Base-by-base conservation (phyloP, 2,113 vertebrate species). In the Dipodomys stephensi region DNA sequence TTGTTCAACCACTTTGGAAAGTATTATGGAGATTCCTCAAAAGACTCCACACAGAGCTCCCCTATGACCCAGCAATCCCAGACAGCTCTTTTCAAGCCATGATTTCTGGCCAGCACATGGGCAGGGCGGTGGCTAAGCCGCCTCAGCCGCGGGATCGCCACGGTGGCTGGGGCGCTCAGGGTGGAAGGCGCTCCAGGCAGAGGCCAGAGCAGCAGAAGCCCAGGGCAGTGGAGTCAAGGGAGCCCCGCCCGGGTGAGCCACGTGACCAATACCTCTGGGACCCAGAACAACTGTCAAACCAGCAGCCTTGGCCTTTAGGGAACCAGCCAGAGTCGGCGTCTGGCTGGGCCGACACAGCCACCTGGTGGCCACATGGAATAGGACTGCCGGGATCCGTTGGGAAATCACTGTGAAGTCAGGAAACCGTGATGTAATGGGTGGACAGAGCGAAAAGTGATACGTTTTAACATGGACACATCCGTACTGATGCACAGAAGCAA, bases 331-430 rank as follows among this genome's bases (percentile, higher is more conserved):
- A 0, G 27, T 5, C 35, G n/a, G 10, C 7, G 49, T 2, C 64
- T 57, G 22, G 16, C 9, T 92, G 69, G 57, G 57, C 60, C 74
- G 93, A 77, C 57, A 68, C 46, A 2, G 82, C 94, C 93, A 77
- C 65, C 96, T 94, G 44, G 88, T 94, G 92, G 88, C 46, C 73
- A 69, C 23, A 9, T 15, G n/a, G 44, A 77, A 73, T 23, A 60
- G 35, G 30, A 7, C 39, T 1, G 0, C 46, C 46, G 0, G 7
- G 23, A 65, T 72, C n/a, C 13, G 1, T 11, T 49, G 39, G 65
- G 16, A 78, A 90, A 84, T 53, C 6, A 82, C 35, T 49, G 12
- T 12, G 81, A 25, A 39, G 3, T 87, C 53, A 49, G 49, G 62
- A 46, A 90, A 88, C 90, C 13, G 73, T 49, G 4, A 20, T 60